These are phyloP conservation scores for Carapus acus DNA, from an alignment of 2,797 vertebrate species.

Conservation along the genomic window DNA sequence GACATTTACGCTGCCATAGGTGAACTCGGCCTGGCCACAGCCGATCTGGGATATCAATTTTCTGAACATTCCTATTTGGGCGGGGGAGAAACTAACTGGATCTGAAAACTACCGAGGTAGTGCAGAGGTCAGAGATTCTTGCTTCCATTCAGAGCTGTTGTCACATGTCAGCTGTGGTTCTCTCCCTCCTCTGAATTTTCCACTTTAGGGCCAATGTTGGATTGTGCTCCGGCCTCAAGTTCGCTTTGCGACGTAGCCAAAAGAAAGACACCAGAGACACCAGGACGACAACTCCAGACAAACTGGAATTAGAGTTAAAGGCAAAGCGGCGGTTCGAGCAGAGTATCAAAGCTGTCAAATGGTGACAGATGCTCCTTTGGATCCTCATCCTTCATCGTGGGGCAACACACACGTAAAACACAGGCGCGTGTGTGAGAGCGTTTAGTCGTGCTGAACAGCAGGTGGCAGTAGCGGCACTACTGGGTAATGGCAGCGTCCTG, in stretches of 20 bases:
- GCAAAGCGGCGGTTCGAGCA: too few species aligned
- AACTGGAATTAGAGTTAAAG: too few species aligned
- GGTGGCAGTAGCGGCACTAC: slow-evolving; percentile 33
- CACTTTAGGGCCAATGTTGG: not conserved
- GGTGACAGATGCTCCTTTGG: too few species aligned
- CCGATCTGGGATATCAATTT: slow-evolving; percentile 17
- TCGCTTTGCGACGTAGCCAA: not conserved
- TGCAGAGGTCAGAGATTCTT: not conserved
- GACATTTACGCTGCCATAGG: slow-evolving; percentile 12
- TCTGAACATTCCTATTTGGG: slow-evolving; percentile 14
- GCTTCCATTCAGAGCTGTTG: too few species aligned
- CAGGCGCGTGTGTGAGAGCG: too few species aligned
- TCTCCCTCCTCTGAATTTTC: not conserved
- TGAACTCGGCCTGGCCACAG: slow-evolving; percentile 14
- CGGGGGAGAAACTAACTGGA: slow-evolving; percentile 6
- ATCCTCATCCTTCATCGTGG: too few species aligned
- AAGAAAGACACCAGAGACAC: too few species aligned
- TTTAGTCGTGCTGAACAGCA: slow-evolving; percentile 1
- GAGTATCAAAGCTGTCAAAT: too few species aligned
- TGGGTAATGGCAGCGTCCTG: not conserved
- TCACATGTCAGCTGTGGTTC: not conserved
- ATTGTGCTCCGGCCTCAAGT: not conserved
- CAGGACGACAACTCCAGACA: too few species aligned
- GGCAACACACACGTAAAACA: too few species aligned
- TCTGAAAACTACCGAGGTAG: slow-evolving; percentile 7